These are phyloP conservation scores for Leptodirus hochenwartii DNA, from an alignment of 2,888 invertebrate genomes.

Conservation along the genomic window DNA sequence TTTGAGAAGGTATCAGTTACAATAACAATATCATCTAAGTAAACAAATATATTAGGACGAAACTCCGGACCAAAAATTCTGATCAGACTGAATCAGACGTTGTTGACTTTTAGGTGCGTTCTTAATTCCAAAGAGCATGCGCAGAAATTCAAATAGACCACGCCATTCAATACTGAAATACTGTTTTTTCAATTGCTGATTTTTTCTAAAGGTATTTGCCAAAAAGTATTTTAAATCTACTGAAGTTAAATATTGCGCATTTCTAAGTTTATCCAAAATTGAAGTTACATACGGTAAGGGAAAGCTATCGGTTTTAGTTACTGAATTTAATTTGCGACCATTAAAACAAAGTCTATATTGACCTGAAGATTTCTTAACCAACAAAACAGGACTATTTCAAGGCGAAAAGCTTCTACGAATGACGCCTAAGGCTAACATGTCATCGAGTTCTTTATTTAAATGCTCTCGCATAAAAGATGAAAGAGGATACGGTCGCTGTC, in stretches of 20 bases:
- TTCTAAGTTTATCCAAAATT: conserved; percentile 13
- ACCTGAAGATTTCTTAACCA: conserved; percentile 15
- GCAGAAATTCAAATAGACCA: conserved; percentile 5
- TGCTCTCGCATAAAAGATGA: conserved; percentile 10
- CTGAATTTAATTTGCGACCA: conserved; percentile 14
- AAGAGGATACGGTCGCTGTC: conserved; percentile 12
- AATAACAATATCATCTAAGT: conserved; percentile 10
- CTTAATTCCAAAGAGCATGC: conserved; percentile 13
- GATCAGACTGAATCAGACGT: conserved; percentile 13
- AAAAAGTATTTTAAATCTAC: conserved; percentile 15
- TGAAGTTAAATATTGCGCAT: conserved; percentile 13
- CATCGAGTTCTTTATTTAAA: conserved; percentile 9
- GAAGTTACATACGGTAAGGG: conserved; percentile 15
- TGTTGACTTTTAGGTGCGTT: conserved; percentile 13
- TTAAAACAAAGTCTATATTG: conserved; percentile 15
- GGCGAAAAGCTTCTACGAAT: conserved; percentile 7
- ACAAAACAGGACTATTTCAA: conserved; percentile 15
- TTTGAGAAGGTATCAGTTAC: conserved; percentile 9
- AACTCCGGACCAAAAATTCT: conserved; percentile 9
- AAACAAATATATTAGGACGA: conserved; percentile 11
- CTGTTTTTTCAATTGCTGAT: conserved; percentile 8
- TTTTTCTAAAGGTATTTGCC: conserved; percentile 15
- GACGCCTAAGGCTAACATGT: conserved; percentile 5
- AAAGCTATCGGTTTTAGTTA: conserved; percentile 15
- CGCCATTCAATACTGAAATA: conserved; percentile 3